A percentile compares a stretch with the other conserved stretches of the same genome.
Conservation (phyloP, 30 jellyfish, hydroid and myxozoan species). For the Turritopsis dohrnii region DNA sequence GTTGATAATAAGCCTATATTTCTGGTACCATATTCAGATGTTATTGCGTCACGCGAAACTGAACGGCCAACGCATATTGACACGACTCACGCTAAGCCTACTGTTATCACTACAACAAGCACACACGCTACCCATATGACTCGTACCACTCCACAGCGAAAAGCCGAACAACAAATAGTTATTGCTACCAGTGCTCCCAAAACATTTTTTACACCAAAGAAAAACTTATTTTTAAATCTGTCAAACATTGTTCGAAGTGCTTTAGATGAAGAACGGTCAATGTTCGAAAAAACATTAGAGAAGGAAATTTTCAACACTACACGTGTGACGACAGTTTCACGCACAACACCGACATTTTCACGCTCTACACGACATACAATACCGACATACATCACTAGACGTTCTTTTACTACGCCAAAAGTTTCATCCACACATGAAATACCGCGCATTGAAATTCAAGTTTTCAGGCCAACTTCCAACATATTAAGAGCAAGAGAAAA, state of each 20-base stretch:
- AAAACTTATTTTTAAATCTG: neutral
- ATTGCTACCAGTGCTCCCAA: neutral
- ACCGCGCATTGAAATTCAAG: conserved; percentile 6
- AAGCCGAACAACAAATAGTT: neutral
- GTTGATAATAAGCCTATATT: conserved; percentile 23
- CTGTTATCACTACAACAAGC: neutral
- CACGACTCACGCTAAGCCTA: conserved; percentile 6
- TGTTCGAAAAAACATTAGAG: neutral
- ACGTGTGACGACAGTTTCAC: neutral
- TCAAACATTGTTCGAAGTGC: neutral
- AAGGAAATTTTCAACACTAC: neutral
- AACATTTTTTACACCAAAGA: neutral
- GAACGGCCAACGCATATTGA: neutral
- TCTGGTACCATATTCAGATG: neutral
- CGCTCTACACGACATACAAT: neutral
- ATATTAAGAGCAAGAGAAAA: neutral
- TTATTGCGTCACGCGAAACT: neutral
- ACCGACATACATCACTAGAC: neutral
- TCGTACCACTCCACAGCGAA: neutral
- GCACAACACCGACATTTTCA: neutral
- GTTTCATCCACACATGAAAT: neutral
- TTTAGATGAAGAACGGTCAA: neutral
- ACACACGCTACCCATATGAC: conserved; percentile 14
- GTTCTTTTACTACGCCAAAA: neutral
- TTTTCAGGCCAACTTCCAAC: conserved; percentile 13